These are phyloP conservation scores for Clanis bilineata DNA, from an alignment of 2,888 invertebrate species.

Conservation along the genomic window DNA sequence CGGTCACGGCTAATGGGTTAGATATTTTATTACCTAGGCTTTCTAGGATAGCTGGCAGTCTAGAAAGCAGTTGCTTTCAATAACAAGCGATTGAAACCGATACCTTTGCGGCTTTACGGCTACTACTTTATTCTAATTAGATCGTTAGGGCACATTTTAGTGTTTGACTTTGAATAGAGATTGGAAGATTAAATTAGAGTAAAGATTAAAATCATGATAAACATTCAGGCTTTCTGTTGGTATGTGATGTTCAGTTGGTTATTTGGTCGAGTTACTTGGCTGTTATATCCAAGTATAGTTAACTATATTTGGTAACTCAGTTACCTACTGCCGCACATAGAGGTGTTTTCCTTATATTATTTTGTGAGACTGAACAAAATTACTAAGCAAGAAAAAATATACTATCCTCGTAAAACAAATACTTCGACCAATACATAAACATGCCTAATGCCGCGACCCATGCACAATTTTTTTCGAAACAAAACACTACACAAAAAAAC, in stretches of 20 bases:
- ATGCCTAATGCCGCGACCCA: too few species aligned
- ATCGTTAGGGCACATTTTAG: background rate
- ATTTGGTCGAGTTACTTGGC: constrained; percentile 11
- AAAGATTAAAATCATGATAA: too few species aligned
- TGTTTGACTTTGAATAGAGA: too few species aligned
- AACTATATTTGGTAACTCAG: constrained; percentile 9
- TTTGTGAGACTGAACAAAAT: background rate
- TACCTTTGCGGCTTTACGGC: constrained; percentile 29
- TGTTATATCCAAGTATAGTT: too few species aligned
- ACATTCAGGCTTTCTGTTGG: too few species aligned
- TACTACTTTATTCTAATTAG: background rate
- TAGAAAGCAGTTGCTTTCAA: constrained; percentile 48
- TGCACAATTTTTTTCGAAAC: too few species aligned
- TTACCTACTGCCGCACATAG: background rate
- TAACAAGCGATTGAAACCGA: constrained; percentile 33
- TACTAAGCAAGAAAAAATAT: background rate
- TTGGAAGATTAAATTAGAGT: too few species aligned
- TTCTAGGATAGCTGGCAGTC: constrained; percentile 54
- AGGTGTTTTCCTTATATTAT: background rate
- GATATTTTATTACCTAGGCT: constrained; percentile 59
- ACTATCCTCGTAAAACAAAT: background rate
- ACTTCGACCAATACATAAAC: background rate
- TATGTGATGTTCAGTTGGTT: constrained; percentile 16
- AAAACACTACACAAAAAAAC: too few species aligned
- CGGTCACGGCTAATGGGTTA: constrained; percentile 51